Evolutionary conservation across 1,140 invertebrate genomes (phyloP), one percentile per base, ranked within the genome.

Genomic region (Wiebesia pumilae): DNA sequence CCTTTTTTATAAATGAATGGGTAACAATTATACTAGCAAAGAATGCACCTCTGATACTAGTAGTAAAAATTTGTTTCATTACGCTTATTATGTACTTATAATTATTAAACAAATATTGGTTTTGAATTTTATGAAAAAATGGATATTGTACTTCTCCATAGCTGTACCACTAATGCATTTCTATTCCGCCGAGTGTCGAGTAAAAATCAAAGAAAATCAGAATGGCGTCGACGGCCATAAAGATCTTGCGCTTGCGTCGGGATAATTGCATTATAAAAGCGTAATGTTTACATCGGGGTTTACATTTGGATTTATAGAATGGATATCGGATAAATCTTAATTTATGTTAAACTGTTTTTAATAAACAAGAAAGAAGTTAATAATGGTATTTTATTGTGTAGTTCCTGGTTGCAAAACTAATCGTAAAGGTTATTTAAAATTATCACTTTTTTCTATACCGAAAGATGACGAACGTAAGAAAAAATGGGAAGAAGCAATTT

Each of bases 401-500:
- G 69, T 73, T 40, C 69, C 69, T 73, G 69, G 69, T 24, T 73
- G 69, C 35, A 73, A 73, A 40, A 73, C 69, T 73, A 73, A 73
- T 73, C 35, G 69, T 24, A 73, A 73, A 27, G 69, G 69, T 40
- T 73, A 73, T 40, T 40, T 73, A 40, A 73, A 73, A 33, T 40
- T 73, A 6, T 73, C 69, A 33, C 35, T 73, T 1, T 73, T 73
- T 73, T 73, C 69, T 24, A 73, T 73, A 73, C 69, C 69, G 4
- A 73, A 73, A 40, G 69, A 73, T 21, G 69, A 38, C 21, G 69
- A 73, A 40, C 33, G 69, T 21, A 73, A 40, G 35, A 73, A 73
- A 40, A 73, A 73, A 73, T 73, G 69, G 69, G 69, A 73, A 73
- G 35, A 73, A 33, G 69, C 69, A 19, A 73, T 73, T 73, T 30